Evolutionary conservation across 2,888 invertebrate genomes (phyloP), one percentile per base, ranked within the genome.

Genomic region (Melanostoma mellinum): DNA sequence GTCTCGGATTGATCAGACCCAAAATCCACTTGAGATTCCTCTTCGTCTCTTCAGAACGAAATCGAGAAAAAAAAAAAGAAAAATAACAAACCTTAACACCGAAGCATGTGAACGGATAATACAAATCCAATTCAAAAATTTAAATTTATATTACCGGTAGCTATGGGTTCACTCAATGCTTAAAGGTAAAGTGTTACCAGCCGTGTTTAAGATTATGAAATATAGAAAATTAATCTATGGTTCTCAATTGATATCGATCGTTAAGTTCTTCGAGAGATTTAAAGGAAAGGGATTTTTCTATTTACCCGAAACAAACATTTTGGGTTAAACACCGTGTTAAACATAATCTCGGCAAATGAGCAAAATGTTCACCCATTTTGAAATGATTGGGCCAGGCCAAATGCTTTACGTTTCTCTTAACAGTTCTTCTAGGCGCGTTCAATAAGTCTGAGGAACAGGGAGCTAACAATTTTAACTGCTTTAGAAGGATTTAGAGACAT

Each of bases 1-100:
- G 61, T 82, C 68, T 82, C 77, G 63, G 73, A 84, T 75, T 75
- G 74, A 75, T 78, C 84, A 79, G 69, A 71, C 67, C 65, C 78
- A 56, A 78, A 79, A 84, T 82, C 68, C 73, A 79, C 79, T 84
- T 84, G 79, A 79, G 38, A 36, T 71, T 60, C 68, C 46, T 74
- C 74, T 40, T 48, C 69, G 42, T 55, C 50, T 67, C 58, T 78
- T 73, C 20, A 20, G 20, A 20, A 20, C 20, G 20, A 20, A 20
- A 20, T 20, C 20, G 20, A 20, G 20, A 20, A 20, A 20, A 20
- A 20, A 20, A 20, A 20, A 20, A 20, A 52, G 40, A 42, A 52
- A 65, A 84, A 71, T 46, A 77, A 78, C 78, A 74, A 60, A 73
- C 32, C 61, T 30, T 55, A 42, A n/a, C 32, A 50, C 3, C 30